Percentiles rank a stretch among this genome's conserved stretches.
Conservation (phyloP, 2,888 invertebrate genomes). For the Idaea biselata region DNA sequence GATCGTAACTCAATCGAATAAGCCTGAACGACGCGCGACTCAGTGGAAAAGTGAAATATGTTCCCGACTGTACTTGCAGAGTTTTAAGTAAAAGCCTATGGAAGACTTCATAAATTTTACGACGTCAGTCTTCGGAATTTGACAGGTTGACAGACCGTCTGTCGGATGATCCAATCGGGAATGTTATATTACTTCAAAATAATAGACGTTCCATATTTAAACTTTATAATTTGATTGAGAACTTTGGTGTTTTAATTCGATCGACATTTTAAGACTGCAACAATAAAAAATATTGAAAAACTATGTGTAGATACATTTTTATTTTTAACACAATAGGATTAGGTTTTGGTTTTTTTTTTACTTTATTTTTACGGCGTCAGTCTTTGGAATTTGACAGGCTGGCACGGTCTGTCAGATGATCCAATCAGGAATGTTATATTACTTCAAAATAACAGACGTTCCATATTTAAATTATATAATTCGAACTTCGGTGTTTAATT, state of each 20-base stretch:
- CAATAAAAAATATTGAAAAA: too few relatives aligned
- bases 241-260: too few relatives aligned
- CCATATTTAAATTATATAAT: background rate
- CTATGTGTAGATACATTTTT: too few relatives aligned
- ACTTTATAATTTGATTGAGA: too few relatives aligned
- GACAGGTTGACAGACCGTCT: background rate
- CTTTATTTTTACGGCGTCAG: background rate
- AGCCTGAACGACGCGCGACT: background rate
- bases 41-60: background rate
- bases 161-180: background rate
- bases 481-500: background rate
- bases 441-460: background rate
- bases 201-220: too few relatives aligned
- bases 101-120: background rate
- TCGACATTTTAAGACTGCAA: too few relatives aligned
- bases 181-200: too few relatives aligned
- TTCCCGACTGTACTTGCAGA: background rate
- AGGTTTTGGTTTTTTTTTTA: too few relatives aligned
- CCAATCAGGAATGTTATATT: background rate
- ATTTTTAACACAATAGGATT: too few relatives aligned
- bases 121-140: background rate
- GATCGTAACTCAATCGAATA: background rate
- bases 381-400: background rate
- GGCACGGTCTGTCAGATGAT: background rate
- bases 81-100: background rate